Evolutionary conservation across 2,888 invertebrate species (phyloP), one percentile per base, ranked within the genome.

Genomic region (Drosophila helvetica): DNA sequence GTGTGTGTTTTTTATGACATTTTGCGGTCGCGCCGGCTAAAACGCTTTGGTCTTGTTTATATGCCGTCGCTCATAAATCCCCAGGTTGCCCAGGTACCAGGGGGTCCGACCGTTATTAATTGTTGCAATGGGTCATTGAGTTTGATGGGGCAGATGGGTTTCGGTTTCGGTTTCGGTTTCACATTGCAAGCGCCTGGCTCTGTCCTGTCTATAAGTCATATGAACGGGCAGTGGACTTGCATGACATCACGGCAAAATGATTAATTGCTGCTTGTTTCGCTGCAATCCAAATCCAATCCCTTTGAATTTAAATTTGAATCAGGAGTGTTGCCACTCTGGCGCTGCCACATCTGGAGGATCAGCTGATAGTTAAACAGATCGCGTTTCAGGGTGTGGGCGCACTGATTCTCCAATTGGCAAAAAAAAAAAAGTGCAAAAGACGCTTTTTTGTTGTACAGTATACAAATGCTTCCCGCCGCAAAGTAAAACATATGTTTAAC

Each of bases 51-150:
- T 84, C 82, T 65, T 64, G 74, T 75, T 65, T 64, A 69, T 65
- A 58, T 71, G 54, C 48, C 59, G 74, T 45, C 22, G 56, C 57
- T 73, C 80, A 78, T 83, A 88, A 83, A 83, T 83, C 83, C 83
- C 15, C 33, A 12, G 12, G 12, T 12, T 33, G 33, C 15, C 33
- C 15, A 38, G 38, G 38, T 38, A 38, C 38, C 25, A 53, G 54
- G 52, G 33, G 46, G 69, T 43, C 69, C 33, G 59, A 47, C 52
- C 57, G 71, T 83, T 83, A 83, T 83, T 83, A 88, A 83, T 83
- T 86, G 86, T 66, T 71, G 62, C 54, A 56, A 50, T 72, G 73
- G 64, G 63, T 72, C 59, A 61, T 56, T 43, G 33, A 46, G 48
- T 15, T n/a, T 25, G 50, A 27, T 47, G 53, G 47, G 25, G 27